Evolutionary conservation across 2,888 invertebrate species (phyloP).

Genomic region (Parnassius smintheus): DNA sequence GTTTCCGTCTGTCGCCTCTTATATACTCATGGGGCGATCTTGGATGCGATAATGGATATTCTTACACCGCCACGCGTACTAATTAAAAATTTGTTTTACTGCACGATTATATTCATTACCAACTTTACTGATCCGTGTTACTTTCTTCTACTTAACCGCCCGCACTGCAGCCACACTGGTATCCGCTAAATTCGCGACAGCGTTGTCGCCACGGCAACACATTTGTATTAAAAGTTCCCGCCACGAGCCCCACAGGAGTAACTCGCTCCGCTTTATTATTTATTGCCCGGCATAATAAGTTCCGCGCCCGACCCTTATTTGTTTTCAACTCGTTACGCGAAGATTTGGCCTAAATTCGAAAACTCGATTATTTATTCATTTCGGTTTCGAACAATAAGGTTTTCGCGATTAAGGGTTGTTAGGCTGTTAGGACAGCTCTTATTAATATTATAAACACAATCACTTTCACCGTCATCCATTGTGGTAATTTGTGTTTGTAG

Average conservation of each 20-base stretch:
- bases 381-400: slow-evolving; percentile 27
- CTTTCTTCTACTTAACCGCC: background rate
- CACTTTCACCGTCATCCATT: slow-evolving; percentile 2
- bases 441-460: slow-evolving; percentile 19
- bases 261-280: slow-evolving; percentile 68
- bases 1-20: no score
- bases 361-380: slow-evolving; percentile 76
- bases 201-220: slow-evolving; percentile 24
- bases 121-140: background rate
- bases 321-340: slow-evolving; percentile 74
- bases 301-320: slow-evolving; percentile 59
- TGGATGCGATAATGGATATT: no score
- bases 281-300: slow-evolving; percentile 71
- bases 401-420: slow-evolving; percentile 19
- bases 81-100: no score
- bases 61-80: no score
- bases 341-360: slow-evolving; percentile 72
- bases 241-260: slow-evolving; percentile 44
- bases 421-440: background rate
- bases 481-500: background rate
- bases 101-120: no score
- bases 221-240: slow-evolving; percentile 61
- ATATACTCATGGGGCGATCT: no score
- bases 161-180: slow-evolving; percentile 2
- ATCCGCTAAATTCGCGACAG: slow-evolving; percentile 13